phyloP scores from a whole-genome alignment of 92 coral and sea anemone species.

The Ricordea florida region DNA sequence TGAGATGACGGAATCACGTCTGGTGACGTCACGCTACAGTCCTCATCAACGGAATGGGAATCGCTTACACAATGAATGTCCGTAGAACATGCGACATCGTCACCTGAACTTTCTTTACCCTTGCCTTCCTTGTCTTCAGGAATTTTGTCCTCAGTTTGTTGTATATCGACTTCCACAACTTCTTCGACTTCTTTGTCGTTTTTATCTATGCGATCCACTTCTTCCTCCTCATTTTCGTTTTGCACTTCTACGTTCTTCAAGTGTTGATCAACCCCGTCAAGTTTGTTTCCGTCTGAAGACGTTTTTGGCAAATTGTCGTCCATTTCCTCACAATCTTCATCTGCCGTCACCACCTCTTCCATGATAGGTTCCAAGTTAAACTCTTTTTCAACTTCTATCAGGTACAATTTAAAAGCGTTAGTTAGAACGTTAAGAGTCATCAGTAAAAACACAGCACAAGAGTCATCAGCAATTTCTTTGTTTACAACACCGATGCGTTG shows the following conservation, averaged over 20 bases:
- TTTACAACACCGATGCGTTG: too few relatives aligned
- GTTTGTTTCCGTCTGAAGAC: too few relatives aligned
- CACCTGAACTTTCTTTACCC: neutral
- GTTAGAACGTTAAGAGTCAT: too few relatives aligned
- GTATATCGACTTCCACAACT: neutral
- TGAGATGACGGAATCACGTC: slow-evolving; percentile 96
- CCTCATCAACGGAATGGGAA: neutral
- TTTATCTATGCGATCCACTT: neutral
- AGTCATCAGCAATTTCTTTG: too few relatives aligned
- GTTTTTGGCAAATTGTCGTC: too few relatives aligned
- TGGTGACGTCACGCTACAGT: slow-evolving; percentile 64
- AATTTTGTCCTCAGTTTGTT: neutral
- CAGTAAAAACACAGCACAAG: too few relatives aligned
- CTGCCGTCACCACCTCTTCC: neutral
- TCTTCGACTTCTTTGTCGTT: neutral
- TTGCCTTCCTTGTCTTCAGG: neutral
- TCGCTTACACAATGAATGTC: neutral
- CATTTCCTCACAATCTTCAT: neutral
- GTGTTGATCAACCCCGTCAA: neutral
- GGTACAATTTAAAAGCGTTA: neutral
- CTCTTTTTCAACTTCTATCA: slow-evolving; percentile 8
- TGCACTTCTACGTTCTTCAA: neutral
- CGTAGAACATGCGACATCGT: neutral
- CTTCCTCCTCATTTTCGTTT: neutral
- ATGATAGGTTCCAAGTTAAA: neutral